These are phyloP conservation scores for Picus viridis DNA, from an alignment of 2,797 vertebrate genomes.

Conservation along the genomic window DNA sequence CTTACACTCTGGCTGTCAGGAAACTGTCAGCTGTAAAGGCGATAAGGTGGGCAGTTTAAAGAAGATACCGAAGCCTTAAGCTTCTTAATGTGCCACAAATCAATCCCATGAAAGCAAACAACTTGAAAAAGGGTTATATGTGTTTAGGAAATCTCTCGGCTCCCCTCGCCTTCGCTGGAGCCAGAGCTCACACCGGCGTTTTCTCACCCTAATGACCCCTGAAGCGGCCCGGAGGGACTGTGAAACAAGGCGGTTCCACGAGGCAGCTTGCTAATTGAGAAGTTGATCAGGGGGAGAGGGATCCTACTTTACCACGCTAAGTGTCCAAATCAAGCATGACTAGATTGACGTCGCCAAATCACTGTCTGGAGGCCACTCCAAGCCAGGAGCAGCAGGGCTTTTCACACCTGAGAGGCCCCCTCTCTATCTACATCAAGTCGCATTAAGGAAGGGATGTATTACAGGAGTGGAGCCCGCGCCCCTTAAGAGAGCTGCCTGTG, in stretches of 20 bases:
- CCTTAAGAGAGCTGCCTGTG: conserved; percentile 7
- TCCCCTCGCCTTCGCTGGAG: background rate
- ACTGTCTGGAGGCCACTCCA: conserved; percentile 81
- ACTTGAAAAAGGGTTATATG: conserved; percentile 74
- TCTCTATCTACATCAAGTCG: conserved; percentile 83
- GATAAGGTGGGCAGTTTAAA: conserved; percentile 79
- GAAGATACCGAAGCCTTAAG: conserved; percentile 74
- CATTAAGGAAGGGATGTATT: conserved; percentile 82
- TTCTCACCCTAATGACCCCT: conserved; percentile 77
- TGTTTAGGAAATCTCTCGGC: conserved; percentile 65
- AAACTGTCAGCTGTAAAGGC: conserved; percentile 70
- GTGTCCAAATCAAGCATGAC: conserved; percentile 88
- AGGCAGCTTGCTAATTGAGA: conserved; percentile 91
- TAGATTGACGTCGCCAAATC: conserved; percentile 86
- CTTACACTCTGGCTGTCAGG: conserved; percentile 66
- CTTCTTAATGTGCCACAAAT: conserved; percentile 80
- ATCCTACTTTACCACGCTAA: conserved; percentile 78
- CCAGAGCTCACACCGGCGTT: conserved; percentile 48
- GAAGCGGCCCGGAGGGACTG: conserved; percentile 73
- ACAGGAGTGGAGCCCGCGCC: conserved; percentile 3
- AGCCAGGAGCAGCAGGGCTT: conserved; percentile 80
- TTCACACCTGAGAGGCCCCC: conserved; percentile 80
- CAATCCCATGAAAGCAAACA: conserved; percentile 80
- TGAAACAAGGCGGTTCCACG: conserved; percentile 82
- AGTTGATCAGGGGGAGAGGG: conserved; percentile 84